Conservation (phyloP, 2,888 invertebrate species). For the Peribatodes rhomboidaria region DNA sequence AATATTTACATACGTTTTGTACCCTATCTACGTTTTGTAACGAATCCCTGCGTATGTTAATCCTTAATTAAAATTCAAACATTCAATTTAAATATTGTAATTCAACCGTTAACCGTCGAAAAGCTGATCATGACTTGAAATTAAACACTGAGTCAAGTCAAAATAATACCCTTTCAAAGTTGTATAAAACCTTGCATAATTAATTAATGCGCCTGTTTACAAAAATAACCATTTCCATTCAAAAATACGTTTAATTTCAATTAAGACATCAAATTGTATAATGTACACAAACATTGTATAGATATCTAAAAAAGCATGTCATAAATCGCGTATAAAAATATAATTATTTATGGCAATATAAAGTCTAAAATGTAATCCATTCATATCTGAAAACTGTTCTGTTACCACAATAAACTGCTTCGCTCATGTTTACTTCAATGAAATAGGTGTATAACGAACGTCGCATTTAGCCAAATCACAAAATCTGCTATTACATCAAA, state of each 20-base stretch:
- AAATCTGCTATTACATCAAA: too few species aligned
- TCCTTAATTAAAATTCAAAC: conserved; percentile 32
- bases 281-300: conserved; percentile 53
- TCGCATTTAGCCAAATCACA: too few species aligned
- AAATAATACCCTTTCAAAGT: conserved; percentile 2
- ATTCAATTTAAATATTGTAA: conserved; percentile 46
- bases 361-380: too few species aligned
- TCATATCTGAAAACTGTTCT: too few species aligned
- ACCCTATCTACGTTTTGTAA: not conserved
- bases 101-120: conserved; percentile 36
- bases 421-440: too few species aligned
- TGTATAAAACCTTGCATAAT: not conserved
- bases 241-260: conserved; percentile 51
- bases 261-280: conserved; percentile 49
- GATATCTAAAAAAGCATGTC: not conserved
- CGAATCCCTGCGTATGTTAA: conserved; percentile 15
- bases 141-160: conserved; percentile 14
- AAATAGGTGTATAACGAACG: too few species aligned
- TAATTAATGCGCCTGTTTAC: not conserved
- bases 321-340: conserved; percentile 1
- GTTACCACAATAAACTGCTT: too few species aligned
- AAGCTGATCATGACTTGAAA: conserved; percentile 22
- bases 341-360: too few species aligned
- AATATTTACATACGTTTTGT: conserved; percentile 8
- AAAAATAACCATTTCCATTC: not conserved